A percentile compares a stretch with the other conserved stretches of the same genome.
phyloP scores from a whole-genome alignment of 2,113 vertebrate genomes.

The Amphiprion percula region DNA sequence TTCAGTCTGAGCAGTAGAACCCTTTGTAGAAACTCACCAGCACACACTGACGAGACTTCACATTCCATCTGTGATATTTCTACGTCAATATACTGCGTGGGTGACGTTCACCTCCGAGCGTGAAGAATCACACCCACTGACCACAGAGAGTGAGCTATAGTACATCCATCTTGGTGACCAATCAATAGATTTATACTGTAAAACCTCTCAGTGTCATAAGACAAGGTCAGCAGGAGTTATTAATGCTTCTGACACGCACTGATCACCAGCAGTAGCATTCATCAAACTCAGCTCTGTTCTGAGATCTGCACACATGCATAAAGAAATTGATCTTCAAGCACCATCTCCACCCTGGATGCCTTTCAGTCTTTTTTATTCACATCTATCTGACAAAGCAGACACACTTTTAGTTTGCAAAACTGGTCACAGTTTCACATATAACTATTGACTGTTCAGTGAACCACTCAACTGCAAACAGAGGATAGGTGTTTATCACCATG shows the following conservation, averaged over 20 bases:
- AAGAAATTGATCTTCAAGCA: neutral
- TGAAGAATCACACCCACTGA: neutral
- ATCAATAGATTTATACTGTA: constrained; percentile 6
- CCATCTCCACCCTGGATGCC: neutral
- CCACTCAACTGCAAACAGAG: too few relatives aligned
- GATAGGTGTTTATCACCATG: neutral
- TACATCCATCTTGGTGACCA: neutral
- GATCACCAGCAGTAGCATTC: neutral
- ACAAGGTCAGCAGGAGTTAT: neutral
- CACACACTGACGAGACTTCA: too few relatives aligned
- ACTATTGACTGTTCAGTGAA: too few relatives aligned
- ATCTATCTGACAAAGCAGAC: neutral
- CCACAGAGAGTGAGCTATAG: neutral
- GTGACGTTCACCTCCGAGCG: neutral
- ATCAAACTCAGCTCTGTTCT: neutral
- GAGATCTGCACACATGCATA: neutral
- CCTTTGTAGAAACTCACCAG: too few relatives aligned
- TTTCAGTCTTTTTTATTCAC: neutral
- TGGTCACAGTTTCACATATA: too few relatives aligned
- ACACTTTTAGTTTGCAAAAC: too few relatives aligned
- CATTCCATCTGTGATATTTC: too few relatives aligned
- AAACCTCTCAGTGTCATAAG: neutral
- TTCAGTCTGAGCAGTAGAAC: too few relatives aligned
- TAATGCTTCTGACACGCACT: neutral
- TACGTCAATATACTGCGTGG: too few relatives aligned